These are phyloP conservation scores for Nothobranchius kuhntae DNA, from an alignment of 2,113 vertebrate genomes.

Conservation along the genomic window DNA sequence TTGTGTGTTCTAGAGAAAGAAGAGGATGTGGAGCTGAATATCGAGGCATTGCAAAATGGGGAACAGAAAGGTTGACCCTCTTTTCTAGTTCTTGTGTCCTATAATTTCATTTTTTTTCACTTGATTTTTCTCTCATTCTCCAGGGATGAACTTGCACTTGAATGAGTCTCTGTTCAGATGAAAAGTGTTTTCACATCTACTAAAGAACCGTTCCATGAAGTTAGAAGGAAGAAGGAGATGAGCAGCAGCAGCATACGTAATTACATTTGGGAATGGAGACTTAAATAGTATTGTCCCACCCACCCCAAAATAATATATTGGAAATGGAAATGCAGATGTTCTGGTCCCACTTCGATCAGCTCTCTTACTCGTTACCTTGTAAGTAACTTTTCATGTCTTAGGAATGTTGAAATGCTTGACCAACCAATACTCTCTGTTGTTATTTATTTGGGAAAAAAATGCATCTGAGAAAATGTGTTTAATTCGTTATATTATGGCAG, in stretches of 20 bases:
- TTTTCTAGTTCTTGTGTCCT: constrained; percentile 26
- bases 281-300: background rate
- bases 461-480: no score
- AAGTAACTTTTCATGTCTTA: no score
- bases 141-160: constrained; percentile 17
- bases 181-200: constrained; percentile 23
- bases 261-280: background rate
- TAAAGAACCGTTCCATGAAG: constrained; percentile 20
- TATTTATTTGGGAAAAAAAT: no score
- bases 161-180: constrained; percentile 12
- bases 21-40: constrained; percentile 1
- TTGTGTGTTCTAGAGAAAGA: constrained; percentile 6
- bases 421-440: no score
- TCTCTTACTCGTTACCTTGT: no score
- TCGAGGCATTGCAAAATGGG: constrained; percentile 17
- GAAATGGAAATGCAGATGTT: no score
- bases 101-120: constrained; percentile 29
- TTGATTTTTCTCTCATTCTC: background rate
- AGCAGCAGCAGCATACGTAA: background rate
- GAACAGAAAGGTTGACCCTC: constrained; percentile 45
- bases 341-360: no score
- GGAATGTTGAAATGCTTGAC: no score
- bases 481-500: no score
- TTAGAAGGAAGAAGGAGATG: background rate
- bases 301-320: background rate